A percentile compares a stretch with the other conserved stretches of the same genome.
Conservation (phyloP, 2,113 vertebrate species). For the Onychostruthus taczanowskii region DNA sequence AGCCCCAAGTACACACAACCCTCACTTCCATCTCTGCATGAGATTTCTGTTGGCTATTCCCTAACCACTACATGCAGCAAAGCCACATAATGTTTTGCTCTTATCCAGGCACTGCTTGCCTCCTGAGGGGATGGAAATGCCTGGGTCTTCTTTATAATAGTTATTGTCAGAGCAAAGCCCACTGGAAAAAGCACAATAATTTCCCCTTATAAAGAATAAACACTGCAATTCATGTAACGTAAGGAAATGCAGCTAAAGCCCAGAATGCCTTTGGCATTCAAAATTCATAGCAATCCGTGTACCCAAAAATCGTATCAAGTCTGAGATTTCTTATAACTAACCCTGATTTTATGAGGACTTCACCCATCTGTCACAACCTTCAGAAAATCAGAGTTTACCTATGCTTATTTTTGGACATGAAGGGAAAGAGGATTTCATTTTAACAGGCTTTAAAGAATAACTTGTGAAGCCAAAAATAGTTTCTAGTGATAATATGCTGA, state of each 20-base stretch:
- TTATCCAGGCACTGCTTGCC: not conserved
- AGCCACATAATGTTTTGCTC: not conserved
- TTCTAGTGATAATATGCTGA: constrained; percentile 12
- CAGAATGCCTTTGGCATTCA: not conserved
- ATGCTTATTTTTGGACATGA: constrained; percentile 34
- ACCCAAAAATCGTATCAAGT: not conserved
- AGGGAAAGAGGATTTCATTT: constrained; percentile 43
- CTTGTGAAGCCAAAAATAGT: constrained; percentile 4
- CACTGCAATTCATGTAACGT: not conserved
- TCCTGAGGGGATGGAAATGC: constrained; percentile 3
- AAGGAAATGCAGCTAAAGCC: not conserved
- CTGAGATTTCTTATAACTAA: not conserved
- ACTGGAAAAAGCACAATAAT: constrained; percentile 40
- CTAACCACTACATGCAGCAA: not conserved
- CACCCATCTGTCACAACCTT: not conserved
- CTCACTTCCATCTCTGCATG: not conserved
- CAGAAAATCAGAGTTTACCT: constrained; percentile 23
- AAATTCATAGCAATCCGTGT: not conserved
- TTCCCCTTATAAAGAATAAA: constrained; percentile 15
- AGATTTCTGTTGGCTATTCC: not conserved
- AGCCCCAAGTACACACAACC: fast-evolving
- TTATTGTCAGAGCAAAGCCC: constrained; percentile 13
- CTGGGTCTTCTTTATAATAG: constrained; percentile 13
- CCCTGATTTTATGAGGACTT: not conserved
- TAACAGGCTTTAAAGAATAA: constrained; percentile 31